Evolutionary conservation across 2,113 vertebrate genomes (phyloP).

Genomic region (Copsychus sechellarum): DNA sequence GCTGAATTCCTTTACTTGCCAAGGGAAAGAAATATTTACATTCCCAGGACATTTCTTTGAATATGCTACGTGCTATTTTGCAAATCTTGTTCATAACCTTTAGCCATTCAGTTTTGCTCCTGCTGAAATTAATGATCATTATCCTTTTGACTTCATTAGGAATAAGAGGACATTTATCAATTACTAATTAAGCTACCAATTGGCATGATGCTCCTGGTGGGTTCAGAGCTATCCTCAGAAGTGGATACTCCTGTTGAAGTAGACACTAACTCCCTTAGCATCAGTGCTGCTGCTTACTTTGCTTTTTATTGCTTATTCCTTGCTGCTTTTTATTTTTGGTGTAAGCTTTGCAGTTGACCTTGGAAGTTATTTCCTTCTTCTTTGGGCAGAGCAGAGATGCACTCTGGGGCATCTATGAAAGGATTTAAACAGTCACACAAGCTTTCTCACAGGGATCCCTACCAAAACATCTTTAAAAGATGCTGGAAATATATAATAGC

Average conservation of each 20-base stretch:
- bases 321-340: not conserved
- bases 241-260: not conserved
- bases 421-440: not conserved
- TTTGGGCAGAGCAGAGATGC: not conserved
- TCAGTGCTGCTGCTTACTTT: conserved; percentile 6
- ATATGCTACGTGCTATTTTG: not conserved
- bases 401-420: not conserved
- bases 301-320: conserved; percentile 24
- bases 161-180: not conserved
- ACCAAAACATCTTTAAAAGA: not conserved
- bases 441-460: not conserved
- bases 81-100: not conserved
- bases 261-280: not conserved
- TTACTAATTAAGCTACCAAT: not conserved
- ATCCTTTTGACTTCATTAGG: not conserved
- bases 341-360: not conserved
- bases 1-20: not conserved
- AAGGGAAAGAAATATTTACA: not conserved
- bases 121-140: not conserved
- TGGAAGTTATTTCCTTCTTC: not conserved
- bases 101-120: not conserved
- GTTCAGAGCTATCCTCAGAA: not conserved
- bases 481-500: not conserved
- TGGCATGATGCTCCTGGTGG: not conserved
- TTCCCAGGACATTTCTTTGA: not conserved